Evolutionary conservation across 2,888 invertebrate species (phyloP).

Genomic region (Myopa tessellatipennis): DNA sequence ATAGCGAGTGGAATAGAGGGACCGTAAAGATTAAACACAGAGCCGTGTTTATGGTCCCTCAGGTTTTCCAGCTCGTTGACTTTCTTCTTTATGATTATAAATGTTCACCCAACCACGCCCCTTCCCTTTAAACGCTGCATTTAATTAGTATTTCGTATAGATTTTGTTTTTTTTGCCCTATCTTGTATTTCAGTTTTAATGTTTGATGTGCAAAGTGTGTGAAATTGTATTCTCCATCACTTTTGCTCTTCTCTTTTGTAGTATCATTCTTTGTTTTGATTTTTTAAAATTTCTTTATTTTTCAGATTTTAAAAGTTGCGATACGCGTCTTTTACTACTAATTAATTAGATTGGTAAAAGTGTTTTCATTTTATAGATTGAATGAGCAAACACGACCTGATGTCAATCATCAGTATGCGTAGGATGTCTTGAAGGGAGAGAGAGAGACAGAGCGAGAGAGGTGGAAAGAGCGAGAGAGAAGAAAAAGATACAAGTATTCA

Average conservation of each 20-base stretch:
- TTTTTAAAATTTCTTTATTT: constrained; percentile 23
- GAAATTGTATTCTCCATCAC: constrained; percentile 29
- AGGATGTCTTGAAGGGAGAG: neutral
- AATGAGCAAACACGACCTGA: neutral
- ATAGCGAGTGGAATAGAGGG: too few species aligned
- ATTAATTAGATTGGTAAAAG: constrained; percentile 47
- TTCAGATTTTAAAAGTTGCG: neutral
- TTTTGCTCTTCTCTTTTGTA: neutral
- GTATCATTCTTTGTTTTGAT: neutral
- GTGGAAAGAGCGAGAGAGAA: neutral
- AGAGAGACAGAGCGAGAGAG: neutral
- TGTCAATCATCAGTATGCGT: constrained; percentile 33
- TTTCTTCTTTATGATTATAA: neutral
- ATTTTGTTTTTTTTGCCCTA: neutral
- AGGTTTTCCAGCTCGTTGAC: neutral
- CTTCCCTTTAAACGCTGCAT: neutral
- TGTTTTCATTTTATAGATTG: constrained; percentile 25
- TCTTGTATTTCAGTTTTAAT: neutral
- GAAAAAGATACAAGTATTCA: too few species aligned
- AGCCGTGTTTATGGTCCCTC: too few species aligned
- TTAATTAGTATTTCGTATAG: neutral
- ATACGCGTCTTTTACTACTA: constrained; percentile 36
- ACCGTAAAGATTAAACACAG: too few species aligned
- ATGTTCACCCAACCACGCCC: neutral
- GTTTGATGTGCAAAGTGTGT: constrained; percentile 26